Evolutionary conservation across 2,888 invertebrate genomes (phyloP).

Genomic region (Eupsilia transversa): DNA sequence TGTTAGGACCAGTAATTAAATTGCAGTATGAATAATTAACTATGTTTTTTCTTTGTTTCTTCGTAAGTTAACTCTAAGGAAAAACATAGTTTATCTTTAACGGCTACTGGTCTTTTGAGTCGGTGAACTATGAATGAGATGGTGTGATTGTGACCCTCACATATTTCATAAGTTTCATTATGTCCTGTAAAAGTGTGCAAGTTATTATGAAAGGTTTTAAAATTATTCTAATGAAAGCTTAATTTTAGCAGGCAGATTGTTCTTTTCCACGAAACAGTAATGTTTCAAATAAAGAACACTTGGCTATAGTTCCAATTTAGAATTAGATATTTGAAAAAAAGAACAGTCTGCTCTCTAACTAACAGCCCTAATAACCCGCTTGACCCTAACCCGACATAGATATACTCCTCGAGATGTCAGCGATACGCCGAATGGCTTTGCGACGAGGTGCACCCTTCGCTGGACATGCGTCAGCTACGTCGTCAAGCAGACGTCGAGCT

Average conservation of each 20-base stretch:
- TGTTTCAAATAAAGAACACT: neutral
- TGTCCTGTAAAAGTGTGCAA: constrained; percentile 43
- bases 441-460: constrained; percentile 95
- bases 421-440: constrained; percentile 96
- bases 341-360: constrained; percentile 79
- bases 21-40: constrained; percentile 1
- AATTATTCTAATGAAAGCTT: constrained; percentile 64
- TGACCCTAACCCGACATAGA: constrained; percentile 91
- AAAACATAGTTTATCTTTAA: constrained; percentile 23
- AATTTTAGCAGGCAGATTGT: constrained; percentile 67
- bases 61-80: constrained; percentile 7
- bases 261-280: constrained; percentile 41
- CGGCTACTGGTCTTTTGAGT: constrained; percentile 36
- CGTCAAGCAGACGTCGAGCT: constrained; percentile 84
- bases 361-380: constrained; percentile 90
- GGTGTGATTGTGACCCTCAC: constrained; percentile 11
- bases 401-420: constrained; percentile 96
- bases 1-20: constrained; percentile 39
- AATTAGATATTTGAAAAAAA: constrained; percentile 27
- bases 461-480: constrained; percentile 91
- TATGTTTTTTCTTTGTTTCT: constrained; percentile 20
- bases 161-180: constrained; percentile 17
- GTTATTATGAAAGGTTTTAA: constrained; percentile 51
- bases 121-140: constrained; percentile 11
- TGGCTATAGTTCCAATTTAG: neutral